phyloP scores from a whole-genome alignment of 2,797 vertebrate genomes.

The Scarus forsteni region DNA sequence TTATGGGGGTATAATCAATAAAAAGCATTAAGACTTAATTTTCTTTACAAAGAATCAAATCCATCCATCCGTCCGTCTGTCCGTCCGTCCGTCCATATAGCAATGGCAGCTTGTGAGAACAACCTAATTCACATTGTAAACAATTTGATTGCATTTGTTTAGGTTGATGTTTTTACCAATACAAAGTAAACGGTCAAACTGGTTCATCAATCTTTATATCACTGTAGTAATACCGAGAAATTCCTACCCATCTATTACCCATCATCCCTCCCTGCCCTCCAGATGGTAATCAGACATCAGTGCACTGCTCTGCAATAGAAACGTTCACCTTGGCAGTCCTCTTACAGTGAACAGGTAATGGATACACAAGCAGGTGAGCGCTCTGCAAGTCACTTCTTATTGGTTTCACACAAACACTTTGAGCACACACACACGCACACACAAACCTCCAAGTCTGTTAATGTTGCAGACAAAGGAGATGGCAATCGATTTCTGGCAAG shows the following conservation, averaged over 20 bases:
- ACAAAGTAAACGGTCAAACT: constrained; percentile 7
- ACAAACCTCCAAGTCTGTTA: constrained; percentile 67
- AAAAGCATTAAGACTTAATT: no score
- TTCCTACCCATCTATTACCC: constrained; percentile 49
- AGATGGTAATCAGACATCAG: constrained; percentile 67
- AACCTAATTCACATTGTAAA: background rate
- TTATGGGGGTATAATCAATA: no score
- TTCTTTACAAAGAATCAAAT: no score
- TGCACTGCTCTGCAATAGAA: constrained; percentile 39
- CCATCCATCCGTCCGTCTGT: no score
- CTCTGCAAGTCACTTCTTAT: constrained; percentile 63
- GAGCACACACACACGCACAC: constrained; percentile 35
- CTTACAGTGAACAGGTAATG: constrained; percentile 69
- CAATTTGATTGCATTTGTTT: background rate
- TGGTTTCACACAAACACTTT: constrained; percentile 48
- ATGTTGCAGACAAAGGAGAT: constrained; percentile 76
- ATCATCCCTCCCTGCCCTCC: constrained; percentile 36
- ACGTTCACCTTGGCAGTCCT: constrained; percentile 70
- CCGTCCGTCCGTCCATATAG: background rate
- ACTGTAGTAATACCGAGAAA: constrained; percentile 21
- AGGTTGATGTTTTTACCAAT: background rate
- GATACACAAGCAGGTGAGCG: constrained; percentile 69
- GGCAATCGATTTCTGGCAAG: constrained; percentile 73
- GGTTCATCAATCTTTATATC: constrained; percentile 14
- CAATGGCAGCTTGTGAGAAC: background rate